Evolutionary conservation across 2,113 vertebrate species (phyloP).

Genomic region (Peucedramus taeniatus): DNA sequence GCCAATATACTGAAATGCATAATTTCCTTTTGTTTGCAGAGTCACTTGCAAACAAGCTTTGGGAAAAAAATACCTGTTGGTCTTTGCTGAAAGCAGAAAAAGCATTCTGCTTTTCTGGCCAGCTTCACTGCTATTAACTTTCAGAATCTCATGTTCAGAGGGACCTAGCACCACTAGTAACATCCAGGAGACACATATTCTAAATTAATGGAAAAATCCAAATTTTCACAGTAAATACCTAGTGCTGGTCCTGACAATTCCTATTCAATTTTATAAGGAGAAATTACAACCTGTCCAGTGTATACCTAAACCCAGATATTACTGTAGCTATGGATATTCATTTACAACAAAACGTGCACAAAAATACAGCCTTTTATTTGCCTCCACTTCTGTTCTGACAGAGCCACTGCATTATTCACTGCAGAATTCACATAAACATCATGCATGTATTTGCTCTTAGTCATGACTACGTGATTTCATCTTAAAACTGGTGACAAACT

Average conservation of each 20-base stretch:
- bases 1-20: neutral
- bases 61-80: neutral
- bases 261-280: neutral
- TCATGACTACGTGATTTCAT: neutral
- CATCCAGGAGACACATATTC: neutral
- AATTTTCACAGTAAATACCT: neutral
- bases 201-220: neutral
- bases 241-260: neutral
- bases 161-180: neutral
- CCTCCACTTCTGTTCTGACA: neutral
- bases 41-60: neutral
- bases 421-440: neutral
- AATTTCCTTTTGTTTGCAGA: neutral
- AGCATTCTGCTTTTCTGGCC: too few relatives aligned
- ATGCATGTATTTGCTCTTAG: neutral
- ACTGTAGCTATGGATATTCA: neutral
- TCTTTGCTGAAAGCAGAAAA: neutral
- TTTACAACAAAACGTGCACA: neutral
- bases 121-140: neutral
- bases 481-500: neutral
- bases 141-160: neutral
- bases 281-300: neutral
- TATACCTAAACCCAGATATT: neutral
- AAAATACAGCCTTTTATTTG: neutral
- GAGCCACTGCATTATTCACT: neutral